Evolutionary conservation across 2,797 vertebrate species (phyloP).

Genomic region (Mus caroli): DNA sequence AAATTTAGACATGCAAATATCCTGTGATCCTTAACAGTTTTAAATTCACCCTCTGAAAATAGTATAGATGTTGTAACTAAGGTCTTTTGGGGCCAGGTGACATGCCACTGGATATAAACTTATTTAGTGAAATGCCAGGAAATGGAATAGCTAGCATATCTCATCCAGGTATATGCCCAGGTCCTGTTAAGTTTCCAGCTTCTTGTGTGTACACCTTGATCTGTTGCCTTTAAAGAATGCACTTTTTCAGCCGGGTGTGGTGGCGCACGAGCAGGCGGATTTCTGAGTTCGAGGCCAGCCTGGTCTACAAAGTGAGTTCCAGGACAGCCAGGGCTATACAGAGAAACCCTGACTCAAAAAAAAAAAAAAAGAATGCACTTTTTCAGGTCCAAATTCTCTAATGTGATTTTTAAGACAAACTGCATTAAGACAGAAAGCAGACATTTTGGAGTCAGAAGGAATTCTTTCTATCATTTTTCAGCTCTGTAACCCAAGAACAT

Average conservation of each 20-base stretch:
- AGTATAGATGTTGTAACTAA: background rate
- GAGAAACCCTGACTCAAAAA: no score
- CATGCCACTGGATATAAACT: background rate
- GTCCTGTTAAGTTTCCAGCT: background rate
- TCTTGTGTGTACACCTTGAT: background rate
- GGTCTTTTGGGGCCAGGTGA: background rate
- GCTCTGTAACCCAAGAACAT: background rate
- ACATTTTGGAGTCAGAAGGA: conserved; percentile 2
- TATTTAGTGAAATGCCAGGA: background rate
- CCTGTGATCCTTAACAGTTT: background rate
- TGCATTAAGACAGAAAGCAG: background rate
- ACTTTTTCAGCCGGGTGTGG: no score
- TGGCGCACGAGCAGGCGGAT: no score
- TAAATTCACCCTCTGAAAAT: background rate
- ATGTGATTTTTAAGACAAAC: background rate
- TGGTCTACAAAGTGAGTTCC: no score
- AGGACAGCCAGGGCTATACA: no score
- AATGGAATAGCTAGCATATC: background rate
- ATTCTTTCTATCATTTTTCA: background rate
- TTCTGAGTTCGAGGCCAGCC: no score
- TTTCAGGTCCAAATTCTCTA: background rate
- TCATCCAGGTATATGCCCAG: background rate
- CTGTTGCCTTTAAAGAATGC: background rate
- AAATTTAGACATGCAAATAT: background rate
- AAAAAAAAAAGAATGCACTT: no score